Evolutionary conservation across 64 coral and sea anemone genomes (phyloP).

Genomic region (Montipora capricornis): DNA sequence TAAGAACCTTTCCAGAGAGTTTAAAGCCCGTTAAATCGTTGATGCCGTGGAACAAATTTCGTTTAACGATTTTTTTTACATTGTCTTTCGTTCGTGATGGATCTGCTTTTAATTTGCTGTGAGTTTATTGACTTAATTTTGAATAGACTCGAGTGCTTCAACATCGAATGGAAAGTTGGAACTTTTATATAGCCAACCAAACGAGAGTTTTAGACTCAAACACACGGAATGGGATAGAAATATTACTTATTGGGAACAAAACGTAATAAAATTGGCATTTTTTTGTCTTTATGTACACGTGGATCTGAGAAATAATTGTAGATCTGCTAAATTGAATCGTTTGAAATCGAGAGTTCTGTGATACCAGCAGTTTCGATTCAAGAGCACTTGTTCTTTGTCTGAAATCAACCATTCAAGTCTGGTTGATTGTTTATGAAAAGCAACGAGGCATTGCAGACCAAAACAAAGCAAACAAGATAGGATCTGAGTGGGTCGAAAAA

Average conservation of each 20-base stretch:
- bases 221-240: background rate
- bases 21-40: background rate
- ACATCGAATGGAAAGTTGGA: no score
- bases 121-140: no score
- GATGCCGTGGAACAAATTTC: background rate
- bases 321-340: background rate
- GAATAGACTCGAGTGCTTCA: no score
- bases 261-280: background rate
- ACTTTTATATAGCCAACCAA: no score
- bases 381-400: background rate
- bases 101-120: background rate
- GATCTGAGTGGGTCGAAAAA: no score
- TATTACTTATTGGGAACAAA: background rate
- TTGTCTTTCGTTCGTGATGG: background rate
- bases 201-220: background rate
- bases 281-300: background rate
- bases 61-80: background rate
- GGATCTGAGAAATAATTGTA: background rate
- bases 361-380: background rate
- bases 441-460: background rate
- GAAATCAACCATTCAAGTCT: constrained; percentile 7
- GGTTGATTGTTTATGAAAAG: background rate
- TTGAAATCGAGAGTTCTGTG: background rate
- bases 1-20: background rate
- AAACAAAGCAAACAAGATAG: background rate